These are phyloP conservation scores for Gibbula magus DNA, from an alignment of 2,888 invertebrate species.

Conservation along the genomic window DNA sequence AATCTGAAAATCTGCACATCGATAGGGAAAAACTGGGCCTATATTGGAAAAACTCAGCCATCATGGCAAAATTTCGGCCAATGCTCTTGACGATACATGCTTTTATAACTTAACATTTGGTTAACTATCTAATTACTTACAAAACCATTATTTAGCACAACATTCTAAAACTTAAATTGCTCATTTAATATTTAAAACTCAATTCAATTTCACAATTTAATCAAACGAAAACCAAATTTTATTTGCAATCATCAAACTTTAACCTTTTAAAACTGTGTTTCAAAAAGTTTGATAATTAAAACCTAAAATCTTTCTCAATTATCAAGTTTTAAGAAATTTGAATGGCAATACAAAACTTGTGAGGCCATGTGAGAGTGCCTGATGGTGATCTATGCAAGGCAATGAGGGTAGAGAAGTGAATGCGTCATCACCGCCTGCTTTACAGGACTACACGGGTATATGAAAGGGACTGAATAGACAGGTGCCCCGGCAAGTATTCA, in stretches of 20 bases:
- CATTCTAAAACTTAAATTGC: too few relatives aligned
- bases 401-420: not conserved
- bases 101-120: too few relatives aligned
- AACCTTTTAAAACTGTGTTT: too few relatives aligned
- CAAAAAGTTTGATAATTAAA: not conserved
- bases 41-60: too few relatives aligned
- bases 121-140: not conserved
- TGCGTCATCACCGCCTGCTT: not conserved
- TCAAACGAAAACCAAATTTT: not conserved
- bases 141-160: too few relatives aligned
- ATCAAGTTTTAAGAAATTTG: not conserved
- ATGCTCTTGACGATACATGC: too few relatives aligned
- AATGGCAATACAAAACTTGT: not conserved
- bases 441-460: not conserved
- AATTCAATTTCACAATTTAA: too few relatives aligned
- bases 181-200: too few relatives aligned
- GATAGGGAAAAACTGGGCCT: too few relatives aligned
- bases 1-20: too few relatives aligned
- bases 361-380: not conserved
- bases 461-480: conserved; percentile 4
- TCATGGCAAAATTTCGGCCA: too few relatives aligned
- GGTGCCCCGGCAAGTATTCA: not conserved
- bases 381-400: too few relatives aligned
- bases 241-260: not conserved
- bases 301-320: not conserved